Evolutionary conservation across 1,140 invertebrate species (phyloP), one percentile per base, ranked within the genome.

Genomic region (Lasaia peninsularis): DNA sequence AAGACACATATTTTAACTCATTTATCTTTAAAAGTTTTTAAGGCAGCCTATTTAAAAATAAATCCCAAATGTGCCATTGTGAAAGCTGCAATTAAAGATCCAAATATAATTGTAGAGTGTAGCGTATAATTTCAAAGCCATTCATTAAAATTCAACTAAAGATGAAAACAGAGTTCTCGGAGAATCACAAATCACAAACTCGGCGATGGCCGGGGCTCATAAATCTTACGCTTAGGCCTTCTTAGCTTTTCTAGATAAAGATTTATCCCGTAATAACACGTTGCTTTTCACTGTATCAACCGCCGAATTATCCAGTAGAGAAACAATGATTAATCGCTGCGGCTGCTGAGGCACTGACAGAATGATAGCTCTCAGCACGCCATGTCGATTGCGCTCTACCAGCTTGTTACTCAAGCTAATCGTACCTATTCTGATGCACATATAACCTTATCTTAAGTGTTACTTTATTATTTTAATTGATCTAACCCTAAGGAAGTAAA

Each of bases 221-320:
- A 88, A 88, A 86, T 88, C 85, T 82, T 60, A 65, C 75, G 77
- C 79, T 88, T 86, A 88, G 81, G 78, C 75, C 80, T 85, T 82
- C 85, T 88, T 86, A 86, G 83, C 83, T 88, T 85, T 88, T 86
- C 85, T 86, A 88, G 81, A 88, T 86, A 88, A 77, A 88, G 85
- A 88, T 88, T 88, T 88, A 88, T 85, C 85, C 80, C 73, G 75
- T 88, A 88, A 88, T 88, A 86, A 88, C 81, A 88, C 65, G 81
- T 85, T 86, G 80, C 74, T 86, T 86, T 86, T 86, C 83, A 86
- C 75, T 88, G 86, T 83, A 88, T 88, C 83, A 84, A 86, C 76
- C 75, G 75, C 82, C 85, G 83, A 86, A 88, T 88, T 86, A 88
- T 88, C 85, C 85, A 74, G 85, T 88, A 88, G 85, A 88, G 72